phyloP scores from a whole-genome alignment of 2,888 invertebrate genomes.

The Tipula vernalis region DNA sequence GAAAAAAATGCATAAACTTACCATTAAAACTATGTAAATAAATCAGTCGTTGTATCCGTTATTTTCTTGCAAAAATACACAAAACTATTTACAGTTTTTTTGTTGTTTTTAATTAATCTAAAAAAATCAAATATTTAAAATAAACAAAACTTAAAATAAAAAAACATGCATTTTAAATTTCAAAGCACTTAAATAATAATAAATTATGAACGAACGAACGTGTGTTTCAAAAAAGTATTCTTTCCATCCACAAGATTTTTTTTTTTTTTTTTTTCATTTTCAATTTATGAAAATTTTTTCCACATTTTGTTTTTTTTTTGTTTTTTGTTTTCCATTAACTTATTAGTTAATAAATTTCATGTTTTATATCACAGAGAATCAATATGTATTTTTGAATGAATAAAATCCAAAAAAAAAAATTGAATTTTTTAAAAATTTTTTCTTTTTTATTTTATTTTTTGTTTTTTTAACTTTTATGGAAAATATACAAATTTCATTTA shows the following conservation, averaged over 20 bases:
- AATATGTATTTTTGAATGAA: neutral
- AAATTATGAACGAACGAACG: neutral
- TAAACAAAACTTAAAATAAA: neutral
- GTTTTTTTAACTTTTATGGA: neutral
- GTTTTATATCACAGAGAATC: neutral
- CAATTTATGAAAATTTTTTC: neutral
- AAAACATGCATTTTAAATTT: neutral
- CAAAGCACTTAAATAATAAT: neutral
- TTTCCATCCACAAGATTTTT: neutral
- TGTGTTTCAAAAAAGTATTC: neutral
- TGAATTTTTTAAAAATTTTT: neutral
- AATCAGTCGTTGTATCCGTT: neutral
- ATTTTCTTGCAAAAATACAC: neutral
- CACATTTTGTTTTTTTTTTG: neutral
- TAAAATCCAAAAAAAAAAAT: neutral
- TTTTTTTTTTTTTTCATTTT: neutral
- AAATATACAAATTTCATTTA: neutral
- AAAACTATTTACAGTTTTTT: neutral
- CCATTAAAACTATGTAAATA: neutral
- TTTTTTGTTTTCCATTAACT: neutral
- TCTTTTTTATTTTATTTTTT: neutral
- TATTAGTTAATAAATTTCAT: neutral
- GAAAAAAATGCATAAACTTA: neutral
- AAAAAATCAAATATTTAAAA: neutral
- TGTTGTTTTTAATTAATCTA: neutral